A percentile compares a stretch with the other conserved stretches of the same genome.
Evolutionary conservation across 2,113 vertebrate species (phyloP).

Genomic region (Mormyrus iriodes): DNA sequence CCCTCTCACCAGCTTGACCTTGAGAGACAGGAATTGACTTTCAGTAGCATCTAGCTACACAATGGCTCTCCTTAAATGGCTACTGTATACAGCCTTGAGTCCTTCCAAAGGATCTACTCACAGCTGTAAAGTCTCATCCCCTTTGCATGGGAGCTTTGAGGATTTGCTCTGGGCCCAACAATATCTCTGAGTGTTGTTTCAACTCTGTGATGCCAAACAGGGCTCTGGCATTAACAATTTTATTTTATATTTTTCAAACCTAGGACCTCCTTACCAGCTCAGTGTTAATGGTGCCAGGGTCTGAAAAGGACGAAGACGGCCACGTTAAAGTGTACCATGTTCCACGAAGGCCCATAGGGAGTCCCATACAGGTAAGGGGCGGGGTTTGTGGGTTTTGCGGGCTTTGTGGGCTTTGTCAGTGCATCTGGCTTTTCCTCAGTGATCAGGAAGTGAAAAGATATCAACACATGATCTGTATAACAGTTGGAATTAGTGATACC

Average conservation of each 20-base stretch:
- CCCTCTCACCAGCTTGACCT: not conserved
- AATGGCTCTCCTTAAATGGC: not conserved
- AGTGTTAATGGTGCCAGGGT: constrained; percentile 71
- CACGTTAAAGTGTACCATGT: constrained; percentile 74
- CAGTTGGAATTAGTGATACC: not conserved
- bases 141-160: not conserved
- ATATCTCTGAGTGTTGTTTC: not conserved
- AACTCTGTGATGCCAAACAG: not conserved
- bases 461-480: not conserved
- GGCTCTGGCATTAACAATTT: not conserved
- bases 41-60: not conserved
- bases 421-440: constrained; percentile 6
- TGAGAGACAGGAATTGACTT: not conserved
- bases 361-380: constrained; percentile 72
- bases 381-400: not conserved
- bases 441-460: not conserved
- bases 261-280: constrained; percentile 91
- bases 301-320: constrained; percentile 72
- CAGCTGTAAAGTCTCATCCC: not conserved
- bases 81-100: not conserved
- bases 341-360: constrained; percentile 69
- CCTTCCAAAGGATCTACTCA: not conserved
- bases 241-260: not conserved
- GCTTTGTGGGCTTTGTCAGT: not conserved
- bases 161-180: not conserved